Conservation (phyloP, 2,113 vertebrate genomes). For the Dasyprocta punctata region DNA sequence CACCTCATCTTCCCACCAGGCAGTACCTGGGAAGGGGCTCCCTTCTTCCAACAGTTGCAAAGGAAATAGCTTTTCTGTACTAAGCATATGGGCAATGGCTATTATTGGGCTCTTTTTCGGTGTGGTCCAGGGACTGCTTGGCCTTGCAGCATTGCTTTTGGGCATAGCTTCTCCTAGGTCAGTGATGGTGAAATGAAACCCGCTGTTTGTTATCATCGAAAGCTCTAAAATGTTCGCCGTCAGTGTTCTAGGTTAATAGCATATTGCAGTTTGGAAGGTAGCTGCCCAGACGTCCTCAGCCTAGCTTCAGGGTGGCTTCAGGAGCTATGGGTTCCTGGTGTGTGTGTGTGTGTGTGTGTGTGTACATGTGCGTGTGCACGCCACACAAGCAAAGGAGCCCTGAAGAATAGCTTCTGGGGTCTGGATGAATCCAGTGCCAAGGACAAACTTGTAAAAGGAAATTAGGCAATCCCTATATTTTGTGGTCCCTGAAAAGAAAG, state of each 20-base stretch:
- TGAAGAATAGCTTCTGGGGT: neutral
- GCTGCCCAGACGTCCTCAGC: neutral
- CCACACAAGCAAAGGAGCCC: neutral
- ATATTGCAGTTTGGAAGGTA: neutral
- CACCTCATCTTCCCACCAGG: neutral
- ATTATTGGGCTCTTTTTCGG: neutral
- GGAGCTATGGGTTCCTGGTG: neutral
- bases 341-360: neutral
- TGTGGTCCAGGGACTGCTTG: neutral
- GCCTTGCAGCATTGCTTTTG: neutral
- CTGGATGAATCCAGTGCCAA: neutral
- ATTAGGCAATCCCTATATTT: neutral
- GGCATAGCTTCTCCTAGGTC: neutral
- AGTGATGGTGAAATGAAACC: neutral
- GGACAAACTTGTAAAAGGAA: conserved; percentile 4
- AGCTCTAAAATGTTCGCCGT: neutral
- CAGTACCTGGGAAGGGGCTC: neutral
- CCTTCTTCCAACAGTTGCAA: conserved; percentile 1
- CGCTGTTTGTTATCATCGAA: neutral
- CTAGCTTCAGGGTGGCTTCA: conserved; percentile 3
- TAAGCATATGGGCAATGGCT: neutral
- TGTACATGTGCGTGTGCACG: neutral
- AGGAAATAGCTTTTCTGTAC: neutral
- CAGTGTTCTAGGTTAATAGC: neutral
- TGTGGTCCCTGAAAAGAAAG: neutral